phyloP scores from a whole-genome alignment of 2,888 invertebrate species.

The Bellardia pandia region DNA sequence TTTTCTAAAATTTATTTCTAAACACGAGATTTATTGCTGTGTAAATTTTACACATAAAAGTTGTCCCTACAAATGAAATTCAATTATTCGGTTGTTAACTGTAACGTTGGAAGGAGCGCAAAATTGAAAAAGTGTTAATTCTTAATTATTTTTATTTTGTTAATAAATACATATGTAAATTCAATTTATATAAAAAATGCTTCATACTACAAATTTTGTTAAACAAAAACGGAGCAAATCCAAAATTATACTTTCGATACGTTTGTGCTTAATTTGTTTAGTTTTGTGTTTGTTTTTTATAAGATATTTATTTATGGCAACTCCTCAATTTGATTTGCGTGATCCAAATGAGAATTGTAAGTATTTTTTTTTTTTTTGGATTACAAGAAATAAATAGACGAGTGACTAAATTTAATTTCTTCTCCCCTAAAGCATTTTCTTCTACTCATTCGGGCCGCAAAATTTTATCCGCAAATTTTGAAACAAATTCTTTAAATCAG shows the following conservation, averaged over 20 bases:
- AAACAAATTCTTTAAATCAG: neutral
- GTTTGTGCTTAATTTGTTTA: neutral
- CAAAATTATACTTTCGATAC: constrained; percentile 13
- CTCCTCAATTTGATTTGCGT: neutral
- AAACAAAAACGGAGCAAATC: constrained; percentile 37
- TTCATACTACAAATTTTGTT: neutral
- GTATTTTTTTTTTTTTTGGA: neutral
- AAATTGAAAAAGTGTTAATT: neutral
- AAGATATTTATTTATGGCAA: constrained; percentile 25
- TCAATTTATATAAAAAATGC: constrained; percentile 19
- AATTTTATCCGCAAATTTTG: constrained; percentile 21
- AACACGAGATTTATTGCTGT: neutral
- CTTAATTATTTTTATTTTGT: neutral
- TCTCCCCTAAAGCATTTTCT: constrained; percentile 8
- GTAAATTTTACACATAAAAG: neutral
- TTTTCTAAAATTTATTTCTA: neutral
- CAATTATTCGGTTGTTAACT: neutral
- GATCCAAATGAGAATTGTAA: constrained; percentile 48
- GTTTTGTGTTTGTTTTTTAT: constrained; percentile 46
- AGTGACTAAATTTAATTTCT: neutral
- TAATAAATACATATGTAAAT: no score
- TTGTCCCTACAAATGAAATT: neutral
- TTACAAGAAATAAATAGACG: neutral
- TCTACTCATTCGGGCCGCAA: neutral
- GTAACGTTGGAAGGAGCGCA: neutral